Evolutionary conservation across 2,888 invertebrate species (phyloP), one percentile per base, ranked within the genome.

Genomic region (Epinotia brunnichana): DNA sequence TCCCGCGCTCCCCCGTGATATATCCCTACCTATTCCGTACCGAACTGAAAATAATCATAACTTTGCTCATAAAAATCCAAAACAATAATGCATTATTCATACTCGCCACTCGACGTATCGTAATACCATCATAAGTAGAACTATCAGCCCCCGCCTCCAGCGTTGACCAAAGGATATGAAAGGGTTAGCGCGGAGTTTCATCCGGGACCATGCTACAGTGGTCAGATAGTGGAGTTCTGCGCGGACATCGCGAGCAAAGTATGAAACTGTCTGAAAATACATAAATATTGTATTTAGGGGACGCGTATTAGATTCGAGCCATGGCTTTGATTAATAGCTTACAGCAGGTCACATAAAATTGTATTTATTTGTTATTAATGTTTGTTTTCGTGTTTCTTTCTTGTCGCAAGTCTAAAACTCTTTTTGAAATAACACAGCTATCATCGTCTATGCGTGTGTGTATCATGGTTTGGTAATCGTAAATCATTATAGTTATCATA

Each of bases 71-170:
- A 93, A 93, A 93, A 93, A 92, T 93, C 92, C 91, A 91, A 93
- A 93, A 93, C 93, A 93, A 93, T 92, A 93, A 92, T 93, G 91
- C 92, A 93, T 93, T 92, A 93, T 93, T 93, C 93, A 93, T 93
- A 90, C 86, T 90, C 85, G 87, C 87, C 85, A 87, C 87, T 89
- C 83, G 85, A 85, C 84, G 87, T 87, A 84, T 83, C 81, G 79
- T 75, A 76, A 78, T 69, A 77, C 92, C 90, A 89, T 70, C 76
- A 53, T 85, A 87, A 75, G 69, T 62, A 77, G 88, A 86, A 19
- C 88, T 81, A 79, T 75, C 75, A 73, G 75, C 76, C 61, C 78
- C 77, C 79, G 77, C 76, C 76, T 76, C 74, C 74, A 74, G 80
- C 80, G 80, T 82, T 78, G 80, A 83, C 77, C 82, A 79, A 75